Conservation (phyloP, 2,797 vertebrate species). For the Clarias platycephalus region DNA sequence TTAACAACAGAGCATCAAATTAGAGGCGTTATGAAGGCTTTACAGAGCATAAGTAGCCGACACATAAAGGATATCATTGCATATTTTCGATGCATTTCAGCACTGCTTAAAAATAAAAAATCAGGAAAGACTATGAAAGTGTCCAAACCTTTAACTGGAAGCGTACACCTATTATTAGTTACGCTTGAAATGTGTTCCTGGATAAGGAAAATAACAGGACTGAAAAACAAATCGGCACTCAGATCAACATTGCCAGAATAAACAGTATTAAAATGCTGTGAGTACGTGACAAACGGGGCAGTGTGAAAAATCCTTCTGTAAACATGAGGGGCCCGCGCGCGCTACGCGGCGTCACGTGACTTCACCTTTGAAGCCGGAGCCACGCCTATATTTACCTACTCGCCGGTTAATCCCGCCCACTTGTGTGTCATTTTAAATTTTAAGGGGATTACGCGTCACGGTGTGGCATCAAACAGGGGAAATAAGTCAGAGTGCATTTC, state of each 20-base stretch:
- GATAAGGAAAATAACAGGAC: neutral
- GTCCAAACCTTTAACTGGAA: too few species aligned
- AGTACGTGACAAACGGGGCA: neutral
- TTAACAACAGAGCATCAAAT: too few species aligned
- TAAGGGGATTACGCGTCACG: neutral
- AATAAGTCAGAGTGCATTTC: neutral
- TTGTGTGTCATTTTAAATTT: constrained; percentile 6
- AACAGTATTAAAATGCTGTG: neutral
- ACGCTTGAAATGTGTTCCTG: neutral
- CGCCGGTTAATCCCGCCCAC: constrained; percentile 9
- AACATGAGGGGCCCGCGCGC: neutral
- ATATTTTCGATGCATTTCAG: too few species aligned
- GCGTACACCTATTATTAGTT: too few species aligned
- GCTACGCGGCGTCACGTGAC: constrained; percentile 35
- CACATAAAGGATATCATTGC: too few species aligned
- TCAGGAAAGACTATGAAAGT: too few species aligned
- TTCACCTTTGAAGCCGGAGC: constrained; percentile 31
- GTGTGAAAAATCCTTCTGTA: neutral
- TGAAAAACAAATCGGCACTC: neutral
- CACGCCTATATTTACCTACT: constrained; percentile 51
- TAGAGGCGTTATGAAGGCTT: too few species aligned
- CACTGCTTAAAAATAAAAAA: too few species aligned
- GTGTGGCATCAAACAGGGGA: neutral
- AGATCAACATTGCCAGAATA: neutral
- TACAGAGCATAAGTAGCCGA: too few species aligned